These are phyloP conservation scores for Chionis minor DNA, from an alignment of 2,113 vertebrate genomes.

Conservation along the genomic window DNA sequence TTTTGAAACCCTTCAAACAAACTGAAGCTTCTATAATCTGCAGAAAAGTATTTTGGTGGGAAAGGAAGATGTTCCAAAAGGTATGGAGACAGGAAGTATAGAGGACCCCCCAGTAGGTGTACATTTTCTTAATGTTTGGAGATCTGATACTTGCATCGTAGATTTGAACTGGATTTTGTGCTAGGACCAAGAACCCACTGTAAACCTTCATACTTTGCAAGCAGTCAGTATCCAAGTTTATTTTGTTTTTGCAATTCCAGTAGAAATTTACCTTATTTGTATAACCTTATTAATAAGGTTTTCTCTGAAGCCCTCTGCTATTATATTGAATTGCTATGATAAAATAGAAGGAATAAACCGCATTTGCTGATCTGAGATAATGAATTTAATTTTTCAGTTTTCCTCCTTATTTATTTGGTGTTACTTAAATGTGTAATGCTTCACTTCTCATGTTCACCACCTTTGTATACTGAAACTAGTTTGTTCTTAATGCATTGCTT, in stretches of 20 bases:
- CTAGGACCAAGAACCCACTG: neutral
- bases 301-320: neutral
- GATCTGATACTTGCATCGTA: neutral
- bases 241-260: neutral
- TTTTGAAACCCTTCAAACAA: neutral
- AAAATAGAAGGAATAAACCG: neutral
- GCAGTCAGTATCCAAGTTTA: neutral
- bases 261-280: neutral
- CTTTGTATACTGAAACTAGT: neutral
- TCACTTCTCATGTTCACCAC: neutral
- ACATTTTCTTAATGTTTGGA: neutral
- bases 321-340: neutral
- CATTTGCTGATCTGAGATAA: neutral
- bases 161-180: neutral
- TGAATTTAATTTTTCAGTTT: neutral
- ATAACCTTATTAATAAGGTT: neutral
- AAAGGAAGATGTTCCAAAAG: neutral
- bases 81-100: neutral
- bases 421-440: neutral
- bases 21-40: neutral
- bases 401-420: neutral
- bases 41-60: neutral
- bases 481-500: neutral
- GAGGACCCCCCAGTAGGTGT: fast-evolving
- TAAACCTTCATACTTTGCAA: neutral